Conservation (phyloP, 2,113 vertebrate species). For the Narcine bancroftii region DNA sequence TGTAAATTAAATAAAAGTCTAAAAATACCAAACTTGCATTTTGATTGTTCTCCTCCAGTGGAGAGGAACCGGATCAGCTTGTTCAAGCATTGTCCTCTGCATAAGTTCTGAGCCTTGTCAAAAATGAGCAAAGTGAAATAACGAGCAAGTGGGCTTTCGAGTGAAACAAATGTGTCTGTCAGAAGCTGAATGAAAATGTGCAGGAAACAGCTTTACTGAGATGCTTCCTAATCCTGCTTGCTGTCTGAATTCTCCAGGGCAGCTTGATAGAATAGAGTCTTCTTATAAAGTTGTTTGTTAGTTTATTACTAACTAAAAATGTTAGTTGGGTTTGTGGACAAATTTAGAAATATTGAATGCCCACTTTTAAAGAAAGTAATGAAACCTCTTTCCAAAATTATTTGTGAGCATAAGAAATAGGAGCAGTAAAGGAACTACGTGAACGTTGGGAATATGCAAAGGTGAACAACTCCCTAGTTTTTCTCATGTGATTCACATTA, state of each 20-base stretch:
- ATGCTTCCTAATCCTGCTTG: slow-evolving; percentile 4
- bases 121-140: background rate
- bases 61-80: too few relatives aligned
- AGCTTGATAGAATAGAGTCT: background rate
- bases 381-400: background rate
- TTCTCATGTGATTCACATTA: background rate
- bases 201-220: slow-evolving; percentile 14
- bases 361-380: background rate
- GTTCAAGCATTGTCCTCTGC: too few relatives aligned
- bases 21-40: too few relatives aligned
- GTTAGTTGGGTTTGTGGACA: background rate
- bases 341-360: background rate
- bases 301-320: background rate
- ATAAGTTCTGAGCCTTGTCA: background rate
- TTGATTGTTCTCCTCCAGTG: too few relatives aligned
- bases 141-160: background rate
- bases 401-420: too few relatives aligned
- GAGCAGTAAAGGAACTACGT: background rate
- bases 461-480: background rate
- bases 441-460: background rate
- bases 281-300: background rate
- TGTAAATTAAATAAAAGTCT: too few relatives aligned
- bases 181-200: background rate
- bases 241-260: background rate
- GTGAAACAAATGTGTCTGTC: background rate